Conservation (phyloP, 2,888 invertebrate species). For the Yponomeuta evonymella region DNA sequence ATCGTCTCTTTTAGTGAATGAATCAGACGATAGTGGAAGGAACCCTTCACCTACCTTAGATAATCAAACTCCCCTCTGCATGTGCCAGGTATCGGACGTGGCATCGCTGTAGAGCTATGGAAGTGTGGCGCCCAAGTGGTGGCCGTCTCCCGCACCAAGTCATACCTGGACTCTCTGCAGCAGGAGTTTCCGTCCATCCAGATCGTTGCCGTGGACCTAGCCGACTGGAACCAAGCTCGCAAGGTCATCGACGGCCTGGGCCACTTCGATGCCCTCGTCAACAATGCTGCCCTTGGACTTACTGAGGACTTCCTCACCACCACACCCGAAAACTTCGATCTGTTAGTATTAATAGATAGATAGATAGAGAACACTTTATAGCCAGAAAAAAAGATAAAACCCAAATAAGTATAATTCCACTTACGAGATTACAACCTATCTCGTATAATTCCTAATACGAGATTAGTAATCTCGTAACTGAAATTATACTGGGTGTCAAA, state of each 20-base stretch:
- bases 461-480: too few species aligned
- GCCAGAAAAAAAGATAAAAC: too few species aligned
- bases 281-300: slow-evolving; percentile 85
- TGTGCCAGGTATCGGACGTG: slow-evolving; percentile 77
- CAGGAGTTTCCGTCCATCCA: slow-evolving; percentile 68
- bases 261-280: slow-evolving; percentile 83
- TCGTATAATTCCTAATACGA: too few species aligned
- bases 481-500: too few species aligned
- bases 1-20: too few species aligned
- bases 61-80: background rate
- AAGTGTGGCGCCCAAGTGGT: slow-evolving; percentile 79
- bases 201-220: slow-evolving; percentile 78
- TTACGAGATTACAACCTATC: too few species aligned
- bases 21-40: too few species aligned
- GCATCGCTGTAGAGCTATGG: slow-evolving; percentile 76
- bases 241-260: slow-evolving; percentile 61
- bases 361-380: too few species aligned
- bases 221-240: slow-evolving; percentile 80
- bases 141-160: slow-evolving; percentile 79
- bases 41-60: background rate
- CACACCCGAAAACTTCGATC: slow-evolving; percentile 79
- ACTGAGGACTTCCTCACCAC: slow-evolving; percentile 79
- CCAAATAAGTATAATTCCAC: too few species aligned
- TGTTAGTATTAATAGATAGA: slow-evolving; percentile 43
- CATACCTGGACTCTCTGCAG: slow-evolving; percentile 74